A percentile compares a stretch with the other conserved stretches of the same genome.
These are phyloP conservation scores for Neoarius graeffei DNA, from an alignment of 2,113 vertebrate genomes.

Conservation along the genomic window DNA sequence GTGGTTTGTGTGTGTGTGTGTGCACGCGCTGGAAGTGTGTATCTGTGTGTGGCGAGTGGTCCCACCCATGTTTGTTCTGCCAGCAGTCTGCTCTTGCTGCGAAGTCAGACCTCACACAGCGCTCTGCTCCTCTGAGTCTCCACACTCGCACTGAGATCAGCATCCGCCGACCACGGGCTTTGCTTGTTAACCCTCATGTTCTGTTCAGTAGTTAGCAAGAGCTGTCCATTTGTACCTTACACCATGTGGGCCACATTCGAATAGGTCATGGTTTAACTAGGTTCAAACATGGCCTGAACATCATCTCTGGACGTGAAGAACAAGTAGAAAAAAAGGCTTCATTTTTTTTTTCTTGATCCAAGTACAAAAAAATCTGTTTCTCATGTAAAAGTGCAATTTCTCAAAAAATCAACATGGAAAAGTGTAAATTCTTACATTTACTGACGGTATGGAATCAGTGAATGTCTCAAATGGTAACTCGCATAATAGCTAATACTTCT, in stretches of 20 bases:
- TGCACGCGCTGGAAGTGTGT: slow-evolving; percentile 30
- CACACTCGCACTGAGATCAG: slow-evolving; percentile 33
- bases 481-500: too few species aligned
- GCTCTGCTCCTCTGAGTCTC: slow-evolving; percentile 48
- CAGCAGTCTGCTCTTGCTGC: slow-evolving; percentile 55
- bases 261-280: not conserved
- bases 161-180: not conserved
- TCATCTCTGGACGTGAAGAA: not conserved
- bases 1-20: slow-evolving; percentile 28
- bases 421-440: too few species aligned
- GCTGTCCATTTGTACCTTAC: not conserved
- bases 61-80: slow-evolving; percentile 62
- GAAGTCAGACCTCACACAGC: slow-evolving; percentile 59
- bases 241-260: not conserved
- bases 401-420: not conserved
- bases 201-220: not conserved
- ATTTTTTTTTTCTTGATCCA: not conserved
- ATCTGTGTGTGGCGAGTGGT: slow-evolving; percentile 50
- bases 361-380: not conserved
- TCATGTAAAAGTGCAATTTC: not conserved
- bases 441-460: too few species aligned
- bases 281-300: not conserved
- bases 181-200: not conserved
- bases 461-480: too few species aligned
- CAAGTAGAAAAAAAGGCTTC: not conserved